Base-by-base conservation (phyloP, 2,888 invertebrate genomes). In the Stegana nigrithorax region DNA sequence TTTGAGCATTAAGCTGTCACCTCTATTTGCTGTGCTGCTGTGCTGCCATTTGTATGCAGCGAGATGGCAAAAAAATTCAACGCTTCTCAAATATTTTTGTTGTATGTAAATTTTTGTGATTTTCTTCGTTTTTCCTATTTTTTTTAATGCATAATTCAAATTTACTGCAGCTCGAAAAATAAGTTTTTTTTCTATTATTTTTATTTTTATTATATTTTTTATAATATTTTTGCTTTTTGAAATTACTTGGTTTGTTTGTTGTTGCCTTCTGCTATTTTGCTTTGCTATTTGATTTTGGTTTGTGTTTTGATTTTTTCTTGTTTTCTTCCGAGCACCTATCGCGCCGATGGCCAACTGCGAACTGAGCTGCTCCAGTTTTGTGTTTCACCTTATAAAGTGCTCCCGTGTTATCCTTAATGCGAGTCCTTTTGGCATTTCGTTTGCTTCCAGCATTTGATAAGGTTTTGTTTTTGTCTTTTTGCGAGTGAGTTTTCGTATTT, bases 291-390 rank as follows among this genome's bases (percentile, higher is more conserved):
- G n/a, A 53, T 42, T 21, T 39, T 59, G 32, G 27, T 56, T 50
- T 56, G n/a, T 58, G 59, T 61, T 23, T 67, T 56, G 36, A 62
- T 56, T 62, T 68, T 61, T 44, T 65, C 64, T 50, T 53, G 65
- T 62, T 64, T 63, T 68, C 62, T 61, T 59, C 62, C 62, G 59
- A 67, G 73, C 70, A 81, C 81, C 75, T 73, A 72, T 76, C 67
- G 71, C 80, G 68, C 72, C 77, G 80, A 81, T 77, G 75, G 81
- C 81, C 81, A 78, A 80, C 75, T 79, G 78, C 80, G 78, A 79
- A 81, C 81, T 81, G 80, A 81, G 73, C 67, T 79, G 74, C 78
- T 75, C 73, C 73, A 73, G 69, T 73, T 75, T 72, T 72, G 78
- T 66, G 67, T 67, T 72, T 71, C 73, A 71, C 73, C 79, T 78